These are phyloP conservation scores for Camponotus fellah DNA, from an alignment of 2,888 invertebrate genomes.

Conservation along the genomic window DNA sequence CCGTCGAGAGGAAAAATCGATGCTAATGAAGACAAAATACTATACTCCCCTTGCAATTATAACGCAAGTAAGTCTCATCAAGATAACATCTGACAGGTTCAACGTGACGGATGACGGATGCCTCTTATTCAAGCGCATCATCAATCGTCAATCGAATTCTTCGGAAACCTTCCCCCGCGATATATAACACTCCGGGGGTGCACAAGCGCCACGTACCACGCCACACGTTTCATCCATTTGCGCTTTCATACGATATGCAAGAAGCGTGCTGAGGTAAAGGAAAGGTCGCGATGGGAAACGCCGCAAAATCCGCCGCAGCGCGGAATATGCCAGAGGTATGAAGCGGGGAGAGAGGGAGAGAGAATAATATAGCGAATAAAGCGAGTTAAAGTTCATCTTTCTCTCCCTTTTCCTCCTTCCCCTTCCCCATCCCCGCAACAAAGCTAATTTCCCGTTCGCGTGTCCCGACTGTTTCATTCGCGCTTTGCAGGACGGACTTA, in stretches of 20 bases:
- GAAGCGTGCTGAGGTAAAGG: constrained; percentile 27
- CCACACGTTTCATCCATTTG: constrained; percentile 19
- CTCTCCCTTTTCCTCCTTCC: background rate
- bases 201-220: background rate
- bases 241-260: constrained; percentile 38
- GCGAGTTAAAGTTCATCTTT: constrained; percentile 42
- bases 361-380: constrained; percentile 55
- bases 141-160: constrained; percentile 13
- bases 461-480: constrained; percentile 58
- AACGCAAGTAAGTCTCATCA: background rate
- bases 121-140: background rate
- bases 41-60: background rate
- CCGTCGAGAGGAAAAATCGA: background rate
- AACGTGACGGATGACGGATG: background rate
- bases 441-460: constrained; percentile 62
- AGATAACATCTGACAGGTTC: constrained; percentile 15
- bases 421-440: constrained; percentile 11
- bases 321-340: background rate
- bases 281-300: constrained; percentile 40
- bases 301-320: constrained; percentile 41
- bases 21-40: constrained; percentile 22
- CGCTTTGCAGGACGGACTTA: constrained; percentile 32
- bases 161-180: background rate
- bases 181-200: constrained; percentile 1
- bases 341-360: background rate